A percentile compares a stretch with the other conserved stretches of the same genome.
These are phyloP conservation scores for Ametastegia equiseti DNA, from an alignment of 2,888 invertebrate genomes.

Conservation along the genomic window DNA sequence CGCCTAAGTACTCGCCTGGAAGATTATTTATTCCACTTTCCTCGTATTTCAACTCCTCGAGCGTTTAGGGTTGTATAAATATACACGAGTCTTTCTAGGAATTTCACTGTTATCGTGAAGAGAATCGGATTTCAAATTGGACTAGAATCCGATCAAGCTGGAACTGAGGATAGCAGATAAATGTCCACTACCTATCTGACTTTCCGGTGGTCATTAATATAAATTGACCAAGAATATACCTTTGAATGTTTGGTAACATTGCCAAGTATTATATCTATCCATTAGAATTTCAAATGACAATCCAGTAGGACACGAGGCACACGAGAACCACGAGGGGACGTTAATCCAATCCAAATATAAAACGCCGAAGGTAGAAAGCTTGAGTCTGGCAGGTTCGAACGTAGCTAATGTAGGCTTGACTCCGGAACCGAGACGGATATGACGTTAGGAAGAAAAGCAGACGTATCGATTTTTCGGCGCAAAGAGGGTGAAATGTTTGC, in stretches of 20 bases:
- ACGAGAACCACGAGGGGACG: background rate
- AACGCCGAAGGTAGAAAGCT: background rate
- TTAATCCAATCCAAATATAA: constrained; percentile 14
- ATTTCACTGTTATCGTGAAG: background rate
- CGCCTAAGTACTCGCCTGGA: background rate
- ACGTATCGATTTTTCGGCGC: constrained; percentile 20
- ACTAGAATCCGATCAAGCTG: background rate
- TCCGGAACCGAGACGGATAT: constrained; percentile 12
- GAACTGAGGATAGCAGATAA: background rate
- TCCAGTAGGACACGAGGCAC: background rate
- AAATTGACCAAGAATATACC: background rate
- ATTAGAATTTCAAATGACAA: constrained; percentile 8
- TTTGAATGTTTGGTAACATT: background rate
- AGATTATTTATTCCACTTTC: background rate
- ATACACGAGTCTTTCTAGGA: background rate
- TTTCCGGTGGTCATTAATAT: background rate
- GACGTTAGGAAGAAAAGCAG: constrained; percentile 33
- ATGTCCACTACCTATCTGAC: background rate
- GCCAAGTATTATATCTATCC: background rate
- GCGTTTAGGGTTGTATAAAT: background rate
- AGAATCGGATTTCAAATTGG: background rate
- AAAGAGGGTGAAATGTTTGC: constrained; percentile 14
- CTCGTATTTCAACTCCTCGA: background rate
- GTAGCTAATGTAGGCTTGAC: constrained; percentile 24
- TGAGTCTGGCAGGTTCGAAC: background rate